These are phyloP conservation scores for Taphrorychus bicolor DNA, from an alignment of 2,888 invertebrate species.

Conservation along the genomic window DNA sequence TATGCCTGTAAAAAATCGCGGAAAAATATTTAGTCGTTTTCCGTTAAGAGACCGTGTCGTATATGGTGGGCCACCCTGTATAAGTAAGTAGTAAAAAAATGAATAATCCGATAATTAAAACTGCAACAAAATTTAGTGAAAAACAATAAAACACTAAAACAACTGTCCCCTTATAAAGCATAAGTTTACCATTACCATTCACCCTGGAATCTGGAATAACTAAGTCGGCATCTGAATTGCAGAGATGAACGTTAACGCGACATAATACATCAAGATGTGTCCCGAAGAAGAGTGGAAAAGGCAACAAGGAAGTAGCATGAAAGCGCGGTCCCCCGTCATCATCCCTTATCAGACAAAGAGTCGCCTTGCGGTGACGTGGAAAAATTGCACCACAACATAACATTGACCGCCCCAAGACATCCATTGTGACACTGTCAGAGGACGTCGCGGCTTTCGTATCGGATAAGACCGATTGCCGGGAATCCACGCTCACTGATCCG, in stretches of 20 bases:
- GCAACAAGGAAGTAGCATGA: constrained; percentile 26
- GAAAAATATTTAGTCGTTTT: too few relatives aligned
- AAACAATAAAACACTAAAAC: too few relatives aligned
- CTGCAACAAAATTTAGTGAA: too few relatives aligned
- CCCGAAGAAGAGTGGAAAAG: not conserved
- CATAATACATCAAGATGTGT: constrained; percentile 27
- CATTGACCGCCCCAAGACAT: constrained; percentile 56
- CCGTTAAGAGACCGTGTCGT: too few relatives aligned
- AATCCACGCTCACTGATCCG: constrained; percentile 30
- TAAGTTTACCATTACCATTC: too few relatives aligned
- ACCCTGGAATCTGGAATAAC: too few relatives aligned
- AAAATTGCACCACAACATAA: constrained; percentile 59
- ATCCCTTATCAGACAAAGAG: constrained; percentile 57
- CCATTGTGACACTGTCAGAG: constrained; percentile 52
- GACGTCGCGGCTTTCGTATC: constrained; percentile 40
- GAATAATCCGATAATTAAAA: too few relatives aligned
- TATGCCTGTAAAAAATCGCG: too few relatives aligned
- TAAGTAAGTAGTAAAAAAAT: too few relatives aligned
- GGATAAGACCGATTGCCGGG: constrained; percentile 31
- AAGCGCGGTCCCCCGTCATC: constrained; percentile 42
- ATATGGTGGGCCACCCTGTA: too few relatives aligned
- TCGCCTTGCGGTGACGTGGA: constrained; percentile 59
- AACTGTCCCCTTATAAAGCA: too few relatives aligned
- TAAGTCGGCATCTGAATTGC: not conserved
- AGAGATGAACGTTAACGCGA: constrained; percentile 14